These are phyloP conservation scores for Eupithecia centaureata DNA, from an alignment of 2,888 invertebrate genomes.

Conservation along the genomic window DNA sequence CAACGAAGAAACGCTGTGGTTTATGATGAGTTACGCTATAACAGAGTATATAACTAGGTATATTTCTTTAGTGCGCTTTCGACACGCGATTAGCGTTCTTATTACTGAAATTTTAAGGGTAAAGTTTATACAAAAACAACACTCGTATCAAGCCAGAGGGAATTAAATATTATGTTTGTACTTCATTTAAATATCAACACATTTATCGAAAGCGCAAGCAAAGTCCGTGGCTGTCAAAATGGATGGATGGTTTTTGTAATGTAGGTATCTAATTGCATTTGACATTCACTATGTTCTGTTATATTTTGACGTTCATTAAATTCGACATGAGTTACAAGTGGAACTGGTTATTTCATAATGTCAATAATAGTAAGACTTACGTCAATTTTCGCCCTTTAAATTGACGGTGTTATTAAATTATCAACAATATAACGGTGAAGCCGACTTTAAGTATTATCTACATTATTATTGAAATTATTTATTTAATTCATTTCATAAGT, in stretches of 20 bases:
- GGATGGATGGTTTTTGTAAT: conserved; percentile 51
- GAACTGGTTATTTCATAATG: conserved; percentile 27
- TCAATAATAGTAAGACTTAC: conserved; percentile 12
- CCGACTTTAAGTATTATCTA: background rate
- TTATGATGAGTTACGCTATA: background rate
- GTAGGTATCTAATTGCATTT: conserved; percentile 34
- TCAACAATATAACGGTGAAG: background rate
- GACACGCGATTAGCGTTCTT: too few species aligned
- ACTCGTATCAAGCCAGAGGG: too few species aligned
- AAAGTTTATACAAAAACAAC: too few species aligned
- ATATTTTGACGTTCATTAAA: conserved; percentile 38
- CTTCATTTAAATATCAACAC: background rate
- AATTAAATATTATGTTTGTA: too few species aligned
- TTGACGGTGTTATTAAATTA: background rate
- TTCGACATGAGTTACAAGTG: conserved; percentile 28
- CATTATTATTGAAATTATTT: too few species aligned
- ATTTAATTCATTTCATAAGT: too few species aligned
- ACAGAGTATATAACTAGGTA: background rate
- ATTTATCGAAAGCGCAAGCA: background rate
- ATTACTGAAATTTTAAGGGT: too few species aligned
- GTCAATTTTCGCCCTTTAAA: background rate
- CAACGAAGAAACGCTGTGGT: conserved; percentile 25
- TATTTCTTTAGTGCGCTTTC: background rate
- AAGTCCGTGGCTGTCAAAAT: conserved; percentile 9
- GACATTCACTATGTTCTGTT: conserved; percentile 38